Conservation (phyloP, 92 coral and sea anemone genomes). For the Epizoanthus illoricatus region DNA sequence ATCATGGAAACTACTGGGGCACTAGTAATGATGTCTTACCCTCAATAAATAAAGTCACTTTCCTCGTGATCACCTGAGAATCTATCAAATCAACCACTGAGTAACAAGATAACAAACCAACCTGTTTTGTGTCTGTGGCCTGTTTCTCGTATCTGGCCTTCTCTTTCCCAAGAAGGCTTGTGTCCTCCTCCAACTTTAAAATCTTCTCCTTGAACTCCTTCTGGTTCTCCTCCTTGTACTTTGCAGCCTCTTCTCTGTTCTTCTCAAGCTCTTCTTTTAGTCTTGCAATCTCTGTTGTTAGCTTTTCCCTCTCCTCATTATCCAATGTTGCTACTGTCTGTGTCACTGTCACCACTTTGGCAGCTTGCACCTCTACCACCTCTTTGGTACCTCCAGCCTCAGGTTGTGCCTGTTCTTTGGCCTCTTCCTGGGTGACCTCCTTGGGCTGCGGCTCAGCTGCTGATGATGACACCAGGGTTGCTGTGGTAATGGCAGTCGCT, state of each 20-base stretch:
- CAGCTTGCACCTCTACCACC: background rate
- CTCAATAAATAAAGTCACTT: too few species aligned
- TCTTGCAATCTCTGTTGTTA: slow-evolving; percentile 51
- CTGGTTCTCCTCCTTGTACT: slow-evolving; percentile 64
- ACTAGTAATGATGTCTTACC: too few species aligned
- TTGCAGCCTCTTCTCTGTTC: slow-evolving; percentile 60
- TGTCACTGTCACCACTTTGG: slow-evolving; percentile 18
- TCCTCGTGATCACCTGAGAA: too few species aligned
- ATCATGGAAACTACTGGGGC: too few species aligned
- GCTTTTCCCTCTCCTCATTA: slow-evolving; percentile 63
- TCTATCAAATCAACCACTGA: background rate
- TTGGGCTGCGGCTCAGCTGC: slow-evolving; percentile 45
- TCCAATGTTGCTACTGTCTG: slow-evolving; percentile 62
- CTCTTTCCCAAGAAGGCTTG: slow-evolving; percentile 71
- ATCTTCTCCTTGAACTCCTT: slow-evolving; percentile 58
- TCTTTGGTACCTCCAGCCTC: slow-evolving; percentile 26
- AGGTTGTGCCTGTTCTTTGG: slow-evolving; percentile 52
- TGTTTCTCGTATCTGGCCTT: slow-evolving; percentile 84
- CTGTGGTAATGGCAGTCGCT: slow-evolving; percentile 46
- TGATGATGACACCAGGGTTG: slow-evolving; percentile 55
- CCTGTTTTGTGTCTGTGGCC: slow-evolving; percentile 88
- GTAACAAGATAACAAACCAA: slow-evolving; percentile 7
- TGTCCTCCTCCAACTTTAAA: slow-evolving; percentile 63
- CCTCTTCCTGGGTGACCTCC: slow-evolving; percentile 69
- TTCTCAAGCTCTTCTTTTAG: slow-evolving; percentile 63